Percentiles rank a stretch among this genome's conserved stretches.
These are phyloP conservation scores for Drosophila sulfurigaster DNA, from an alignment of 1,140 invertebrate species.

Conservation along the genomic window DNA sequence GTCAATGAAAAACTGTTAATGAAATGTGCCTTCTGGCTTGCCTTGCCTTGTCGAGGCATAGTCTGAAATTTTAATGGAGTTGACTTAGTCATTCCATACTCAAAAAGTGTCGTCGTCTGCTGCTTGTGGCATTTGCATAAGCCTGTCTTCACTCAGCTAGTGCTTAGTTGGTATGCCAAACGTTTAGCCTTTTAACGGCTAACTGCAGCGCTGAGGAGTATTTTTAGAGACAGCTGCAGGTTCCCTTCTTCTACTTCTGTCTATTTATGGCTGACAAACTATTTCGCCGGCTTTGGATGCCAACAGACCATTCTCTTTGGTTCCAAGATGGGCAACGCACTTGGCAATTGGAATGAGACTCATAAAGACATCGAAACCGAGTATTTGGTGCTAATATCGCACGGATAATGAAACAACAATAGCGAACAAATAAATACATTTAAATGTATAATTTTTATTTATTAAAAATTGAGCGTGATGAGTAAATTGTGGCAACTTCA, in stretches of 20 bases:
- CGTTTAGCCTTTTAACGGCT: slow-evolving; percentile 77
- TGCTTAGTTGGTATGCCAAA: slow-evolving; percentile 74
- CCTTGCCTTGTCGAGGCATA: slow-evolving; percentile 47
- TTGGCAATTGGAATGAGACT: background rate
- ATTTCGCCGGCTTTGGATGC: slow-evolving; percentile 14
- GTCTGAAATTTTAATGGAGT: slow-evolving; percentile 59
- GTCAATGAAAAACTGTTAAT: slow-evolving; percentile 69
- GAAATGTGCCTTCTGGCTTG: slow-evolving; percentile 54
- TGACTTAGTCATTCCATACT: slow-evolving; percentile 33
- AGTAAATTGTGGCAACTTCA: no score
- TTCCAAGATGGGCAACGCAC: background rate
- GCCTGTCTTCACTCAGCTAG: slow-evolving; percentile 17
- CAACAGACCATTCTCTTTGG: background rate
- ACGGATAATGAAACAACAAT: background rate
- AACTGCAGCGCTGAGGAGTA: slow-evolving; percentile 46
- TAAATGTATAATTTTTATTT: no score
- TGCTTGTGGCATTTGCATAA: slow-evolving; percentile 59
- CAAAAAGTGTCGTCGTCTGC: slow-evolving; percentile 20
- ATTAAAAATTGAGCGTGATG: no score
- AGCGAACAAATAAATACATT: background rate
- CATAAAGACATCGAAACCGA: slow-evolving; percentile 2
- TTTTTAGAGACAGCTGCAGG: slow-evolving; percentile 66
- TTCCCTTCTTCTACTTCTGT: slow-evolving; percentile 17
- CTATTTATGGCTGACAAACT: slow-evolving; percentile 41
- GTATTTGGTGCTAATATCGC: background rate